Base-by-base conservation (phyloP, 2,113 vertebrate genomes). In the Eurypyga helias region DNA sequence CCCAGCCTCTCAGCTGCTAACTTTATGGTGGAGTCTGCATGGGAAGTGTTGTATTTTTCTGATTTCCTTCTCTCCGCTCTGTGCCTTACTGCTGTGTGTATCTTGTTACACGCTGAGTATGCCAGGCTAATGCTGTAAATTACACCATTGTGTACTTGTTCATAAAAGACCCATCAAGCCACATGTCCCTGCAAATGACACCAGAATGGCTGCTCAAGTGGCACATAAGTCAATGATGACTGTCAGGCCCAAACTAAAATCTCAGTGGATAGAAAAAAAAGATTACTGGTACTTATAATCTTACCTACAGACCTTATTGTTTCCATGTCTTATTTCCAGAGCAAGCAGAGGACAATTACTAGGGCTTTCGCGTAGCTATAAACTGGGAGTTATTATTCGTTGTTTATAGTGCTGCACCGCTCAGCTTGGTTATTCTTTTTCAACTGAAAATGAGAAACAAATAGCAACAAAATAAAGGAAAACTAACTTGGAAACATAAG, bases 131-230 rank as follows among this genome's bases (percentile, higher is more conserved):
- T 92, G 88, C 82, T 92, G 75, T 31, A 83, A 96, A 87, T 93
- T 48, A 78, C 51, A 57, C 72, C 69, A 24, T 4, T 17, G 83
- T 72, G 73, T 70, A 80, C 93, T 75, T 83, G 62, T 34, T 89
- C 73, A 76, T 87, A 82, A 96, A 92, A 80, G 61, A 61, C 81
- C 77, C 89, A 94, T 91, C 80, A 72, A 91, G 87, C 45, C 66
- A 29, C 83, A 62, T 4, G 45, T 82, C 80, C 89, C 65, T 93
- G 83, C 57, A 84, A 82, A 87, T 52, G 60, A 69, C 77, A 92
- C 75, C 72, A 92, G 66, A 91, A 87, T 24, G 45, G 45, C 58
- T 84, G 28, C 66, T 95, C 65, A n/a, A 87, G 80, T 85, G 89
- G 81, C 83, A 33, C 13, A 7, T 61, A 79, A 92, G 77, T 93